Base-by-base conservation (phyloP, 2,797 vertebrate species). In the Mus minutoides region DNA sequence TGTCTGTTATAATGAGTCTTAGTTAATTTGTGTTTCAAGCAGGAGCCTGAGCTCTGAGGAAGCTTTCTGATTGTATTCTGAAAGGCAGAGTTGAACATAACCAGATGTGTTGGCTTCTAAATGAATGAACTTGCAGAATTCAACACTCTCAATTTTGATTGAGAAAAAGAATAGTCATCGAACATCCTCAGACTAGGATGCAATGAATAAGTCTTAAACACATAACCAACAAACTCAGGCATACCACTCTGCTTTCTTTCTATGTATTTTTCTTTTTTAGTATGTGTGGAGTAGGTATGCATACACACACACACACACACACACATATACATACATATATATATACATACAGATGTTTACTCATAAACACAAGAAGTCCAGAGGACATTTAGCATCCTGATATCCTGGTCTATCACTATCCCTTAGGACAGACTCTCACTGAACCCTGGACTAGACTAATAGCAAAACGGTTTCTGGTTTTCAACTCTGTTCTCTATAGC, bases 91-190 rank as follows among this genome's bases (percentile, higher is more conserved):
- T 71, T 37, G 64, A 24, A 2, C 60, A 75, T 56, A 10, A 19
- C 26, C 37, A 31, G 1, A 0, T 6, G 3, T 0, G 0, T 0
- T 73, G 16, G 4, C 7, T 76, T 95, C 40, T 62, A 67, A 43
- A 62, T 1, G n/a, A 17, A 46, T 40, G 16, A 9, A 8, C 88
- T 85, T 64, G 2, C 8, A 11, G 12, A 37, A 8, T 46, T 86
- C 22, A n/a, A 67, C 3, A 6, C 29, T 24, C 26, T 91, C 24
- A 43, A 14, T 22, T 87, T 80, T 73, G 21, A 11, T 37, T 79
- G 1, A 80, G 49, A 80, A 86, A 90, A 86, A 24, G 0, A 5
- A 91, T 34, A 9, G 37, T 78, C 34, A 3, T 40, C 22, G 4
- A 49, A 2, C 9, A 19, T 16, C 31, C 14, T 52, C 11, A 73